Evolutionary conservation across 2,888 invertebrate genomes (phyloP), one percentile per base, ranked within the genome.

Genomic region (Trichopria drosophilae): DNA sequence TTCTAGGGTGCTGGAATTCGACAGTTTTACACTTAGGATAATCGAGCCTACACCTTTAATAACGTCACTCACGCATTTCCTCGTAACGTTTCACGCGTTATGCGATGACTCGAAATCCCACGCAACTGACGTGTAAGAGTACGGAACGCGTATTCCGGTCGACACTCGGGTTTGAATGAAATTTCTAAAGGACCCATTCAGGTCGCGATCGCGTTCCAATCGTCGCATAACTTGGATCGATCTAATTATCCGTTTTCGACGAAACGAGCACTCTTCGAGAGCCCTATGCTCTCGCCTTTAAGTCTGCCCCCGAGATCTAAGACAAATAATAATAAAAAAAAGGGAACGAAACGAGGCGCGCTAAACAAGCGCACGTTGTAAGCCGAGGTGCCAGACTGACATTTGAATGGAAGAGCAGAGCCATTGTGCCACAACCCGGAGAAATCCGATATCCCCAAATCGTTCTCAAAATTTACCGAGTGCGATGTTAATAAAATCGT

Each of bases 321-420:
- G 65, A 67, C 68, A 67, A 69, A 59, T 45, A 53, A 61, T 44
- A 50, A 51, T 28, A 32, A 41, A 41, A 29, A 41, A 65, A 56
- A 64, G 37, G 60, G 60, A 53, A 58, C 57, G 53, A 63, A 62
- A 60, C 48, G 59, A 62, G 64, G 63, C 54, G 63, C 59, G 60
- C 51, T 53, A 64, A 68, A 66, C 58, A 67, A 66, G 43, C 62
- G 45, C 49, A 55, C 6, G 10, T 57, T 58, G 64, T 62, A 67
- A 71, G 68, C 65, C 69, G 68, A 73, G 74, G 75, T 75, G 74
- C 72, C 65, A 67, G 75, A 74, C 69, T 74, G 75, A 75, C 75
- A 68, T 74, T 70, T 75, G 72, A 75, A 75, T 74, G 68, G 72
- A 68, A 66, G 67, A 64, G 67, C 63, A 67, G 65, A 58, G 58